Conservation (phyloP, 2,888 invertebrate species). For the Ophioninae sp. region DNA sequence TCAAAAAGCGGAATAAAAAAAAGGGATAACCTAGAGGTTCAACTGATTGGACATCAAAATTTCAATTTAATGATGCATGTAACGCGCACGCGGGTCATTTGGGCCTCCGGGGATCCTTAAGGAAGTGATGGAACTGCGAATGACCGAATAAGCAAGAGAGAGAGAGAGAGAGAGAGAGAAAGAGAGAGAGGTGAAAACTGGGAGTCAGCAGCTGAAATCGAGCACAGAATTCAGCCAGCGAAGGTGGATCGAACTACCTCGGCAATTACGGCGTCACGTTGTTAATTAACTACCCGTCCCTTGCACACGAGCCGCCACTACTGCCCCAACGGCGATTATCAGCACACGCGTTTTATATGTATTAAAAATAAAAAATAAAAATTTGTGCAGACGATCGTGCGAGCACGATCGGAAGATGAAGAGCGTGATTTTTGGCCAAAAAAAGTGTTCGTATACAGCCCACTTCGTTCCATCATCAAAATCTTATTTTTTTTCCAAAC, state of each 20-base stretch:
- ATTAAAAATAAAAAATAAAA: constrained; percentile 1
- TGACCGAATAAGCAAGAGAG: constrained; percentile 5
- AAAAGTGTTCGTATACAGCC: not conserved
- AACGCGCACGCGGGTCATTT: constrained; percentile 65
- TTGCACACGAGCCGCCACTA: constrained; percentile 56
- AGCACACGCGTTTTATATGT: constrained; percentile 46
- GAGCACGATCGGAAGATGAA: constrained; percentile 27
- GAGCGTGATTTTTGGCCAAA: constrained; percentile 10
- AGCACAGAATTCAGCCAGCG: constrained; percentile 53
- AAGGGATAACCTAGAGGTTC: constrained; percentile 3
- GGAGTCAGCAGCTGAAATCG: constrained; percentile 40
- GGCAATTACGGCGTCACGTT: constrained; percentile 74
- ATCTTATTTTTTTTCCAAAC: constrained; percentile 11
- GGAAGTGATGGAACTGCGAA: constrained; percentile 34
- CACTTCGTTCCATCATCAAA: not conserved
- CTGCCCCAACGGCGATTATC: constrained; percentile 42
- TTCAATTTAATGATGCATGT: constrained; percentile 74
- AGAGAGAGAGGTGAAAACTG: constrained; percentile 4
- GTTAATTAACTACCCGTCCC: constrained; percentile 74
- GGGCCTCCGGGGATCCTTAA: constrained; percentile 60
- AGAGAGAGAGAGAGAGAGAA: constrained; percentile 18
- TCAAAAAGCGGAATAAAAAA: constrained; percentile 16
- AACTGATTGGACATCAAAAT: constrained; percentile 66
- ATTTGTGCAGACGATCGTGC: not conserved
- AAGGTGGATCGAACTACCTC: constrained; percentile 71